Evolutionary conservation across 2,888 invertebrate genomes (phyloP).

Genomic region (Nemapogon koenigi): DNA sequence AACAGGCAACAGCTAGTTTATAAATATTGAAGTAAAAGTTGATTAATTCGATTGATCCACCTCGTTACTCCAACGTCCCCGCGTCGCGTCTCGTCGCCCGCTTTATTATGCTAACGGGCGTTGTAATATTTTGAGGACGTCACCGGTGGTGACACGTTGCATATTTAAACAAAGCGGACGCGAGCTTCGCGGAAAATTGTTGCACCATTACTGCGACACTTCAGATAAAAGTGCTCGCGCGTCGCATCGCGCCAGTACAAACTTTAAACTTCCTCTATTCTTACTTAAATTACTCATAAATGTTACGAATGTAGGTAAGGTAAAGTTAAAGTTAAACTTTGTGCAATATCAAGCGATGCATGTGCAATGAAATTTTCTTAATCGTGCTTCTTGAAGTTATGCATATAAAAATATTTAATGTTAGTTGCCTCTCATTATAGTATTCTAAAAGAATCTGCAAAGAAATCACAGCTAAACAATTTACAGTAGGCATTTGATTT

Average conservation of each 20-base stretch:
- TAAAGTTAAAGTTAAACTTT: not conserved
- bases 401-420: no score
- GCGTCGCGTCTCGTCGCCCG: no score
- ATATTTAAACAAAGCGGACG: slow-evolving; percentile 29
- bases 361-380: not conserved
- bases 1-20: not conserved
- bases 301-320: no score
- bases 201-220: slow-evolving; percentile 35
- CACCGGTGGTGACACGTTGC: slow-evolving; percentile 27
- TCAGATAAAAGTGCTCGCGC: slow-evolving; percentile 28
- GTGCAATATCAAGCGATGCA: not conserved
- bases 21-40: not conserved
- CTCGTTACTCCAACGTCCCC: no score
- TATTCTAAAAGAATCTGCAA: no score
- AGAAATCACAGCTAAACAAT: no score
- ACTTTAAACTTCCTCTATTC: slow-evolving; percentile 9
- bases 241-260: not conserved
- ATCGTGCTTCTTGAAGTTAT: no score
- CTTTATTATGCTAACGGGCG: slow-evolving; percentile 53
- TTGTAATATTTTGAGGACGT: slow-evolving; percentile 54
- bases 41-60: no score
- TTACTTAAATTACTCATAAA: slow-evolving; percentile 8
- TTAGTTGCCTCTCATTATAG: no score
- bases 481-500: no score
- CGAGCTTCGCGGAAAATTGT: slow-evolving; percentile 33